phyloP scores from a whole-genome alignment of 30 jellyfish, hydroid and myxozoan species.

The Euphysa ruthae region DNA sequence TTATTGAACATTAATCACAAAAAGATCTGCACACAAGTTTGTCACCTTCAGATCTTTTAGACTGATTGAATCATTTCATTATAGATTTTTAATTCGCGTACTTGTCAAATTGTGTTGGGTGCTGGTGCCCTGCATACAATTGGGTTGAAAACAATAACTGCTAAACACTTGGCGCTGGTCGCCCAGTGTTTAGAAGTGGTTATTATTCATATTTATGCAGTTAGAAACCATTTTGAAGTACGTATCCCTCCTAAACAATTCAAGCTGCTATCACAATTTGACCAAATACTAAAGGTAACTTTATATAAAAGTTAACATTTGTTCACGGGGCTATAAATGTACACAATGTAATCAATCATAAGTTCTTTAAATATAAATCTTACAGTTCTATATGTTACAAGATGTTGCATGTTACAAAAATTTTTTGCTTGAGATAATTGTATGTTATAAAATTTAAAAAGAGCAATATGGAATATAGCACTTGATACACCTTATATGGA shows the following conservation, averaged over 20 bases:
- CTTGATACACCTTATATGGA: too few relatives aligned
- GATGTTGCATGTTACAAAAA: too few relatives aligned
- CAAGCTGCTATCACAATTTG: constrained; percentile 86
- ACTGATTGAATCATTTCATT: neutral
- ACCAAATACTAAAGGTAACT: constrained; percentile 71
- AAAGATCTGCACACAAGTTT: too few relatives aligned
- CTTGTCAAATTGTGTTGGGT: constrained; percentile 96
- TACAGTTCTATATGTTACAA: too few relatives aligned
- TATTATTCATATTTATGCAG: constrained; percentile 55
- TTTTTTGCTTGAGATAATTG: neutral
- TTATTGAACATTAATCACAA: too few relatives aligned
- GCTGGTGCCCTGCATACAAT: constrained; percentile 98
- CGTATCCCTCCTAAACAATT: constrained; percentile 87
- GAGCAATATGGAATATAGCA: too few relatives aligned
- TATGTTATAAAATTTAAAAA: too few relatives aligned
- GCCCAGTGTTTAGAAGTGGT: constrained; percentile 95
- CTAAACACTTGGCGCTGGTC: constrained; percentile 84
- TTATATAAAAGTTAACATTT: neutral
- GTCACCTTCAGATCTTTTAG: neutral
- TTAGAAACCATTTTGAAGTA: constrained; percentile 80
- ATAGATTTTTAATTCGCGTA: constrained; percentile 78
- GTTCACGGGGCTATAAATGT: neutral
- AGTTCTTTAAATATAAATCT: neutral
- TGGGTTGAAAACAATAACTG: constrained; percentile 89
- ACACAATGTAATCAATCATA: neutral